Percentiles rank a stretch among this genome's conserved stretches.
Conservation (phyloP, 2,888 invertebrate species). For the Morpho deidamia region DNA sequence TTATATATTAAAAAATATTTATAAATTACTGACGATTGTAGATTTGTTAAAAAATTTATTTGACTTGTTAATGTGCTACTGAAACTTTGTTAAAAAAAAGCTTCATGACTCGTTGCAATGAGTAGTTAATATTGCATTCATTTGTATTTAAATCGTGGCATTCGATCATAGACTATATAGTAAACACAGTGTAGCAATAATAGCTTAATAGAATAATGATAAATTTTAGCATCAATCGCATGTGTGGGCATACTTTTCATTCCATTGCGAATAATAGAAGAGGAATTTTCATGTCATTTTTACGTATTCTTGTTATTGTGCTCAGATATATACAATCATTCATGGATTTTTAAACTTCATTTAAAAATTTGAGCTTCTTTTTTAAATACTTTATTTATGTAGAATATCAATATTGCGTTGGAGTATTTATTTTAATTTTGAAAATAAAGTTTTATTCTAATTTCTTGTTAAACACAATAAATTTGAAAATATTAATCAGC, state of each 20-base stretch:
- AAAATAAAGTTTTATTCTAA: neutral
- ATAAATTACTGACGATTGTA: constrained; percentile 7
- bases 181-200: too few species aligned
- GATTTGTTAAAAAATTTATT: constrained; percentile 6
- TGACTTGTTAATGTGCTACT: constrained; percentile 11
- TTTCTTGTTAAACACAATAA: neutral
- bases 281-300: too few species aligned
- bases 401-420: neutral
- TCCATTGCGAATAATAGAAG: too few species aligned
- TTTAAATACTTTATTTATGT: neutral
- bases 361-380: constrained; percentile 1
- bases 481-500: neutral
- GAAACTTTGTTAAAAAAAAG: neutral
- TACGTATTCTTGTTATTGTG: too few species aligned
- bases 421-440: neutral
- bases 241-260: too few species aligned
- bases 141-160: neutral
- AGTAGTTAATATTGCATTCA: neutral
- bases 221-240: too few species aligned
- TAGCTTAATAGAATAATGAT: too few species aligned
- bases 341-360: neutral
- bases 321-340: neutral
- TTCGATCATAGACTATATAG: too few species aligned
- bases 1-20: constrained; percentile 19
- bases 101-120: neutral